These are phyloP conservation scores for Parasteatoda lunata DNA, from an alignment of 2,888 invertebrate genomes.

Conservation along the genomic window DNA sequence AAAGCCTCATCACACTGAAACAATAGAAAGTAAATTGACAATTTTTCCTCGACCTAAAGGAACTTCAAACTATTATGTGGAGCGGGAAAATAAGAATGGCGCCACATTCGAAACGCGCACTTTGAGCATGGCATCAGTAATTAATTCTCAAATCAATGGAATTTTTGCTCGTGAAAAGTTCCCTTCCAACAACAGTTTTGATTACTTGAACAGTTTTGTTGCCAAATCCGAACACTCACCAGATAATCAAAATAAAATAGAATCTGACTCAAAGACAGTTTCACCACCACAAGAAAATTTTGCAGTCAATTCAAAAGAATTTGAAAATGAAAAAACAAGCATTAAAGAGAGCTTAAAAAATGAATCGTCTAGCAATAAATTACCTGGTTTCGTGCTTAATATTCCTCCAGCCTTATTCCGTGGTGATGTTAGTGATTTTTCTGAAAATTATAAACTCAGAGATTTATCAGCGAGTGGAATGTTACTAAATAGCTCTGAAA, in stretches of 20 bases:
- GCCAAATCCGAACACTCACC: neutral
- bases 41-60: conserved; percentile 27
- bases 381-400: conserved; percentile 29
- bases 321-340: conserved; percentile 7
- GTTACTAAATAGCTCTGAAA: neutral
- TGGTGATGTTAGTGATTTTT: neutral
- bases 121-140: conserved; percentile 49
- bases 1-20: conserved; percentile 26
- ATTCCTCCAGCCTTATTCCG: neutral
- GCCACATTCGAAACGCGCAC: conserved; percentile 48
- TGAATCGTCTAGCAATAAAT: conserved; percentile 30
- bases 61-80: conserved; percentile 1
- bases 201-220: conserved; percentile 10
- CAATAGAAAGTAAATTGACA: conserved; percentile 7
- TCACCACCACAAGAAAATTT: conserved; percentile 26
- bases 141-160: conserved; percentile 59
- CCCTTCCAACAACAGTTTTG: conserved; percentile 37
- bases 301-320: neutral
- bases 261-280: conserved; percentile 23
- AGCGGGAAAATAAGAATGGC: conserved; percentile 31
- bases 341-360: conserved; percentile 35
- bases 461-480: neutral
- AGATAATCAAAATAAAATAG: conserved; percentile 16
- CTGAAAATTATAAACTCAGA: neutral
- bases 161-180: conserved; percentile 56